Evolutionary conservation across 2,113 vertebrate species (phyloP), one percentile per base, ranked within the genome.

Genomic region (Strigops habroptila): DNA sequence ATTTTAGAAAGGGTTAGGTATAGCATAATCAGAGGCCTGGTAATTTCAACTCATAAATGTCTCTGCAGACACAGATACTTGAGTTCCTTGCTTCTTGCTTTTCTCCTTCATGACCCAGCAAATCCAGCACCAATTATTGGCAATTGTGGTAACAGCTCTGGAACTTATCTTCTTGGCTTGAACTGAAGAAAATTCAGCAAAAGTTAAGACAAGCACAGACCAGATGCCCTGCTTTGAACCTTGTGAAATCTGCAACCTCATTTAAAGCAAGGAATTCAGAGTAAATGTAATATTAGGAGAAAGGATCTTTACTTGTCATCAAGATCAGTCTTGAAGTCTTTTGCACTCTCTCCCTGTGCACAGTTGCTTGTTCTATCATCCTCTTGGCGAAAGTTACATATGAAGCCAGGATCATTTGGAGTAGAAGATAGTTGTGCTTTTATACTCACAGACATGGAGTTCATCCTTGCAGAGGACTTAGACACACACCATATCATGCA

Each of bases 181-280:
- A 91, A 39, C 12, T 49, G 46, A 68, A 84, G 59, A 91, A 91
- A 91, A 86, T 44, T 81, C 52, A 92, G 62, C 48, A 82, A 25
- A 92, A 84, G 33, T 71, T 96, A 73, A 92, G 77, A 75, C 80
- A 95, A 95, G 83, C 53, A 82, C 43, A 88, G 91, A 91, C 27
- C 89, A 83, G 71, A 83, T 78, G 30, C 44, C 25, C 53, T 67
- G 30, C 90, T 88, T 75, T 86, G 31, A 93, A 46, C 9, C 0
- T 83, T 71, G 64, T 25, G 73, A 93, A 84, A 86, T 91, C 63
- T 92, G 35, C 24, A 68, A 75, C 24, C 41, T 91, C 55, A 68
- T 75, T 91, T 86, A 44, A 92, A 92, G 80, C 22, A 81, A 83
- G 49, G 41, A 59, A 65, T 82, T 86, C 41, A 63, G 15, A 78